Evolutionary conservation across 2,113 vertebrate species (phyloP).

Genomic region (Pithys albifrons): DNA sequence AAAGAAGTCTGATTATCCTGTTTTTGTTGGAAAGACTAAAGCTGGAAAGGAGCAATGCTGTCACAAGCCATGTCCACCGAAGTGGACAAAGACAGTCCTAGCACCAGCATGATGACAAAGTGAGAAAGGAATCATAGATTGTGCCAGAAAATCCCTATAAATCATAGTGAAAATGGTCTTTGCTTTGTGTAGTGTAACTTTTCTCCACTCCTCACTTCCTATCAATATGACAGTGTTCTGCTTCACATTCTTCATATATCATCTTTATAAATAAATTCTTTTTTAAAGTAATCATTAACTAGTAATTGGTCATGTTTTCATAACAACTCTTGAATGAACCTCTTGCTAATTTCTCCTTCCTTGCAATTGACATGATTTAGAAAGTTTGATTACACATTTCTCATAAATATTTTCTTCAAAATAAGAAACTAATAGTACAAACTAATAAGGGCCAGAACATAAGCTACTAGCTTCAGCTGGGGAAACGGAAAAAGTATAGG

Average conservation of each 20-base stretch:
- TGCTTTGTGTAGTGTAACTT: not conserved
- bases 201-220: not conserved
- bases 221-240: not conserved
- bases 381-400: not conserved
- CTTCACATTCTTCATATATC: not conserved
- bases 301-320: not conserved
- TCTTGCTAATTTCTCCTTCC: not conserved
- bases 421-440: not conserved
- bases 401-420: not conserved
- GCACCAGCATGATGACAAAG: not conserved
- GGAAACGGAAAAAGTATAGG: not conserved
- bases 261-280: not conserved
- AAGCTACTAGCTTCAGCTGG: not conserved
- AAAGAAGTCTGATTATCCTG: not conserved
- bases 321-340: not conserved
- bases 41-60: not conserved
- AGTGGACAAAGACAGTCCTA: not conserved
- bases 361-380: not conserved
- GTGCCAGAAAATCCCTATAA: not conserved
- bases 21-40: not conserved
- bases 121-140: not conserved
- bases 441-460: not conserved
- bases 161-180: not conserved
- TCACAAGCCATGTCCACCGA: rapidly evolving
- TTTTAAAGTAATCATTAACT: not conserved